Conservation (phyloP, 2,888 invertebrate species). For the Leucophenga maculata region DNA sequence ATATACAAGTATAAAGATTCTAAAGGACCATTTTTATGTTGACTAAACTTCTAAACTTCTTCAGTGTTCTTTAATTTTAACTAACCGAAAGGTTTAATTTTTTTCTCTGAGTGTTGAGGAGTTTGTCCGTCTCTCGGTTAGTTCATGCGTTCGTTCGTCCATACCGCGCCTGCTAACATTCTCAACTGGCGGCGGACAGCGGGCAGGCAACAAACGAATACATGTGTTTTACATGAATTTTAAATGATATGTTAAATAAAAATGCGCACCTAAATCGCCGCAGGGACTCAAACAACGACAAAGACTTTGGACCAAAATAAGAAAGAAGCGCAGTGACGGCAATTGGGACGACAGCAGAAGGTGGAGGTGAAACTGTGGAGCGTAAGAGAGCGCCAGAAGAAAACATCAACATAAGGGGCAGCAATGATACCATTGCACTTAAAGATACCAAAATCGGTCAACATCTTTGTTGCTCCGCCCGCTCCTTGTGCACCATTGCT, state of each 20-base stretch:
- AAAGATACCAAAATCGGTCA: constrained; percentile 19
- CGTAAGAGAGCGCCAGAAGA: constrained; percentile 32
- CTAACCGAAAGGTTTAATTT: no score
- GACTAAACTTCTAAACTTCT: no score
- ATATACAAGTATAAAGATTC: no score
- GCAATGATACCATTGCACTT: neutral
- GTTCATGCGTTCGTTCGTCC: neutral
- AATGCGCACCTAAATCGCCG: constrained; percentile 66
- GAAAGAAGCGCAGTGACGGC: constrained; percentile 29
- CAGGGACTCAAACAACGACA: constrained; percentile 42
- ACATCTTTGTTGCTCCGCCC: neutral
- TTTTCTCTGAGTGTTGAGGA: neutral
- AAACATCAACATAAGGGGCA: neutral
- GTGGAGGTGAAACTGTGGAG: neutral
- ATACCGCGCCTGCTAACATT: neutral
- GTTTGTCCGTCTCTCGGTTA: constrained; percentile 7
- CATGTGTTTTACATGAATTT: constrained; percentile 70
- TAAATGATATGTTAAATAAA: constrained; percentile 70
- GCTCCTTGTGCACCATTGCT: neutral
- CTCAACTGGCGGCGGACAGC: neutral
- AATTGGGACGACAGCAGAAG: constrained; percentile 11
- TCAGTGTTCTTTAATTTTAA: no score
- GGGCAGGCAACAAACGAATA: constrained; percentile 32
- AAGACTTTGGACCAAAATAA: constrained; percentile 23
- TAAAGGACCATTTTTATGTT: no score